Conservation (phyloP, 2,113 vertebrate species). For the Hyperopisus bebe region DNA sequence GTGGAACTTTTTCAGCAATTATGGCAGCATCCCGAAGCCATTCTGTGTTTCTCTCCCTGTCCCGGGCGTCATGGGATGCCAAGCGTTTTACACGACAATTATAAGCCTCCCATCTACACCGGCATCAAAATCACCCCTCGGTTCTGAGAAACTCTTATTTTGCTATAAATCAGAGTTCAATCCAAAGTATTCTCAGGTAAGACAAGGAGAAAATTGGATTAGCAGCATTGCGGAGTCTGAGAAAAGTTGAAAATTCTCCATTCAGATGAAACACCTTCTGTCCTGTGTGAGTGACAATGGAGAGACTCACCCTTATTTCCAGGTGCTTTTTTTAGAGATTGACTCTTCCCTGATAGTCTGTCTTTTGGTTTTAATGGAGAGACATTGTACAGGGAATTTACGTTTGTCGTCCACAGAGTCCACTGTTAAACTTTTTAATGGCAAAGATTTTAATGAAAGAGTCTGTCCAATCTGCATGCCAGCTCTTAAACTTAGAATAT, state of each 20-base stretch:
- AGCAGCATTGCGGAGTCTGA: conserved; percentile 25
- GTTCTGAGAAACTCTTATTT: not conserved
- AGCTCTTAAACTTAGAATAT: not conserved
- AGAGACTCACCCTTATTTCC: not conserved
- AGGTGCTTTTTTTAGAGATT: not conserved
- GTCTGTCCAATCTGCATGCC: not conserved
- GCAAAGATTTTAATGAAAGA: not conserved
- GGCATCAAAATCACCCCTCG: not conserved
- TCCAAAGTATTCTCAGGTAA: not conserved
- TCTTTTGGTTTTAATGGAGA: not conserved
- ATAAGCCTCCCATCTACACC: not conserved
- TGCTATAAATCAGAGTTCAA: not conserved
- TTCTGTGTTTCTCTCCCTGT: not conserved
- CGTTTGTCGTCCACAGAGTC: not conserved
- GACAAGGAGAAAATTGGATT: not conserved
- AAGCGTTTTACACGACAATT: not conserved
- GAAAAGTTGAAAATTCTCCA: conserved; percentile 22
- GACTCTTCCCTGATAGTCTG: not conserved
- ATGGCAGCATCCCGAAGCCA: not conserved
- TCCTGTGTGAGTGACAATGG: not conserved
- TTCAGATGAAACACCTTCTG: not conserved
- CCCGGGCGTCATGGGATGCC: not conserved
- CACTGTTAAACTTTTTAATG: not conserved
- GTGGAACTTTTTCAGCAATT: not conserved
- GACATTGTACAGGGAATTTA: not conserved